Conservation (phyloP, 2,888 invertebrate genomes). For the Leptopilina drosophilae region DNA sequence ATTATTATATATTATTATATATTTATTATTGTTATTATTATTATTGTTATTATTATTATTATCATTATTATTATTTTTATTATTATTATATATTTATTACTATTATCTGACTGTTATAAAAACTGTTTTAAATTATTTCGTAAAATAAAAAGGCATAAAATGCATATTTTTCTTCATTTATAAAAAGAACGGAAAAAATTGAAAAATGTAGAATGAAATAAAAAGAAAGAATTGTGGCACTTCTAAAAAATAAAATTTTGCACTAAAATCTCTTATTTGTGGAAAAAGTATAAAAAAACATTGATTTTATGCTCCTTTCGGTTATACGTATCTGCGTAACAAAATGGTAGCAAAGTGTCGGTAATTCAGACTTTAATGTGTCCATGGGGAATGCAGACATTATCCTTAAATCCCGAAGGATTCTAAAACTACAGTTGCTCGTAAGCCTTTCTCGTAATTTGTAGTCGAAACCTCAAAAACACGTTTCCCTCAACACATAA, state of each 20-base stretch:
- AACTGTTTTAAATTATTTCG: no score
- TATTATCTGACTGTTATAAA: no score
- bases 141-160: no score
- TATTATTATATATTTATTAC: no score
- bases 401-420: slow-evolving; percentile 12
- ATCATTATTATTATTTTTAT: no score
- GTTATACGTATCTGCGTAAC: not conserved
- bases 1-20: no score
- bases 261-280: not conserved
- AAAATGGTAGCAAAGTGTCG: slow-evolving; percentile 5
- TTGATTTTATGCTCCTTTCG: slow-evolving; percentile 7
- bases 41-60: no score
- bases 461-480: not conserved
- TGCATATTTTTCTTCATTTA: no score
- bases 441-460: slow-evolving; percentile 4
- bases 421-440: not conserved
- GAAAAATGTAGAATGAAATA: no score
- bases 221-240: not conserved
- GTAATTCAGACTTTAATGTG: slow-evolving; percentile 12
- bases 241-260: not conserved
- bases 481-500: not conserved
- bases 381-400: slow-evolving; percentile 1
- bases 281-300: not conserved
- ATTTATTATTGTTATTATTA: no score
- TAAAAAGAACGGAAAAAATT: no score